Evolutionary conservation across 2,888 invertebrate genomes (phyloP), one percentile per base, ranked within the genome.

Genomic region (Glaucopsyche alexis): DNA sequence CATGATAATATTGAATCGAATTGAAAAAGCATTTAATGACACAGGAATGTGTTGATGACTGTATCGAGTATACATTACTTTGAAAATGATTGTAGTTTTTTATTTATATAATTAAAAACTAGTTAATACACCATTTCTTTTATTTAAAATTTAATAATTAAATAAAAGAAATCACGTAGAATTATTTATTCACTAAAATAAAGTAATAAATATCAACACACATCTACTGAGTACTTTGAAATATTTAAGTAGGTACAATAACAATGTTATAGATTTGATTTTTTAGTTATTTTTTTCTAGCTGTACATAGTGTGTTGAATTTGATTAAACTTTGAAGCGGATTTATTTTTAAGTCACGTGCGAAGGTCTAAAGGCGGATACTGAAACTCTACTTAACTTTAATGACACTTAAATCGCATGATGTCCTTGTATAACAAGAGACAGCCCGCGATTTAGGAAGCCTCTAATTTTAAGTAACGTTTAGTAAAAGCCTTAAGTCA

Each of bases 11-110:
- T 70, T 72, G 42, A 42, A 42, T 29, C 1, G 42, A 72, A 76
- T 65, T 40, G 40, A 16, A 7, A 42, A 16, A 6, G 29, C 3
- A 13, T 29, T 60, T 60, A 1, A 49, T 11, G 69, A 69, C 49
- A 69, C 69, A 78, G 80, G 79, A 80, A 81, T 76, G 77, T 77
- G 74, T 76, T 81, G 75, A 77, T 81, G 81, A 85, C 86, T 81
- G 81, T 80, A 83, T 80, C 74, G 75, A 87, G 85, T 87, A 89
- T 85, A 87, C 86, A 77, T 82, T 88, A 87, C 86, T 77, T 82
- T 88, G 87, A 88, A 90, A 90, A 90, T 91, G 90, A 91, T 91
- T 91, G 90, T 86, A 90, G 88, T 90, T 89, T 87, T 83, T 84
- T 84, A 79, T 81, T 81, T 82, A 78, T 81, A 81, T 42, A 42